These are phyloP conservation scores for Andrena dorsata DNA, from an alignment of 2,888 invertebrate species.

Conservation along the genomic window DNA sequence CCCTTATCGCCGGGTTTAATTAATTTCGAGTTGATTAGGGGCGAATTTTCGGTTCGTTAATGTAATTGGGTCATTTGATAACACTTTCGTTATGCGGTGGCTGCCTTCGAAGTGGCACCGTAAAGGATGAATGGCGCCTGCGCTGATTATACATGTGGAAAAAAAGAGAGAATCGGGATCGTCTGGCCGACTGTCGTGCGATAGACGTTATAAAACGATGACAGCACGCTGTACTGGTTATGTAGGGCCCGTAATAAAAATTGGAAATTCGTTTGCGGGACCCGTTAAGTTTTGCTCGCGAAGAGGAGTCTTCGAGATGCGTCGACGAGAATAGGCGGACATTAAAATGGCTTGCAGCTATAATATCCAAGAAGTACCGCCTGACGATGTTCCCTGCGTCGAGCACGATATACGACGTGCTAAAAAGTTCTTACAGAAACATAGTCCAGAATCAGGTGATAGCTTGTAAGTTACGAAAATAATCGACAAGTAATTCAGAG, in stretches of 20 bases:
- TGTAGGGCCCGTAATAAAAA: constrained; percentile 12
- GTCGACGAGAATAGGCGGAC: constrained; percentile 26
- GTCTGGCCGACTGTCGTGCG: background rate
- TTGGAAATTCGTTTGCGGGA: background rate
- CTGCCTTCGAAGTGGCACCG: constrained; percentile 33
- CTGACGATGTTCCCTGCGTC: constrained; percentile 78
- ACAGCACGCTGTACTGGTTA: constrained; percentile 35
- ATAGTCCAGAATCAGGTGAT: constrained; percentile 88
- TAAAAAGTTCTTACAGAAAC: constrained; percentile 88
- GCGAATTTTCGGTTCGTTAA: constrained; percentile 67
- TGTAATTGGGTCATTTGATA: constrained; percentile 78
- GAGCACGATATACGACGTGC: constrained; percentile 87
- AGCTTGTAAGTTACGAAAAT: constrained; percentile 86
- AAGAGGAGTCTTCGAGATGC: background rate
- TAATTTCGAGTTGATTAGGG: constrained; percentile 70
- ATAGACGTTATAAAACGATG: constrained; percentile 49
- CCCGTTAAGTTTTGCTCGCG: background rate
- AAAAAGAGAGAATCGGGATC: constrained; percentile 26
- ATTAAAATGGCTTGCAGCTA: constrained; percentile 76
- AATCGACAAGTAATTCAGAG: background rate
- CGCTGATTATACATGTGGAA: constrained; percentile 42
- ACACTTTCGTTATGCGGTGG: constrained; percentile 59
- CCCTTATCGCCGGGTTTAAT: constrained; percentile 61
- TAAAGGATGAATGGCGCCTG: constrained; percentile 55
- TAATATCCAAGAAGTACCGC: constrained; percentile 72